These are phyloP conservation scores for Xiphydria camelus DNA, from an alignment of 2,888 invertebrate species.

Conservation along the genomic window DNA sequence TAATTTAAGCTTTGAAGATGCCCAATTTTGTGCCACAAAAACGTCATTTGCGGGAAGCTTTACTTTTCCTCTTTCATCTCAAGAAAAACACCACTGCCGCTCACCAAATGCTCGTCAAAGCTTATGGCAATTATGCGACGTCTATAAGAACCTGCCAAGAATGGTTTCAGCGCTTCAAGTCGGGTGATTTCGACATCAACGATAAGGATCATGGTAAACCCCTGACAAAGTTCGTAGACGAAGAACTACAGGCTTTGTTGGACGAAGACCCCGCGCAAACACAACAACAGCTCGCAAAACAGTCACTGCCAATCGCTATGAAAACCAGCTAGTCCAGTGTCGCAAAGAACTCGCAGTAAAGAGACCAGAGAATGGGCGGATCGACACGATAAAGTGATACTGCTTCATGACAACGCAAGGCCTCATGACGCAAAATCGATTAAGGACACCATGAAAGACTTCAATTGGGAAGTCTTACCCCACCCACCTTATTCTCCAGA, in stretches of 20 bases:
- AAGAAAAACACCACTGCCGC: not conserved
- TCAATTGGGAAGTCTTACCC: slow-evolving; percentile 14
- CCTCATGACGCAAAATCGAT: slow-evolving; percentile 11
- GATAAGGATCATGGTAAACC: slow-evolving; percentile 18
- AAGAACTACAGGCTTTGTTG: slow-evolving; percentile 20
- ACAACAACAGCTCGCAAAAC: slow-evolving; percentile 19
- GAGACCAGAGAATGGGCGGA: slow-evolving; percentile 14
- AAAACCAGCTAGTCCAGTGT: no score
- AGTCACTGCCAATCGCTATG: slow-evolving; percentile 7
- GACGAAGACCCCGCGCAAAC: slow-evolving; percentile 23
- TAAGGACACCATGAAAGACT: slow-evolving; percentile 12
- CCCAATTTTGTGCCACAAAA: no score
- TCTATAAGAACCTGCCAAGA: not conserved
- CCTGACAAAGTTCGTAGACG: slow-evolving; percentile 17
- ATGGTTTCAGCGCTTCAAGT: slow-evolving; percentile 21
- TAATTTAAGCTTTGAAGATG: no score
- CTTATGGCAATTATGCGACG: slow-evolving; percentile 13
- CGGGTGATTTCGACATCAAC: slow-evolving; percentile 20
- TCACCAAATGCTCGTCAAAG: slow-evolving; percentile 1
- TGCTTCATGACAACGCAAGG: slow-evolving; percentile 13
- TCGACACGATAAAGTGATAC: slow-evolving; percentile 13
- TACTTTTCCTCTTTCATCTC: slow-evolving; percentile 6
- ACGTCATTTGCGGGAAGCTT: no score
- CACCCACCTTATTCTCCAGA: slow-evolving; percentile 19
- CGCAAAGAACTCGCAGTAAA: no score